Evolutionary conservation across 2,113 vertebrate species (phyloP).

Genomic region (Spheniscus mendiculus): DNA sequence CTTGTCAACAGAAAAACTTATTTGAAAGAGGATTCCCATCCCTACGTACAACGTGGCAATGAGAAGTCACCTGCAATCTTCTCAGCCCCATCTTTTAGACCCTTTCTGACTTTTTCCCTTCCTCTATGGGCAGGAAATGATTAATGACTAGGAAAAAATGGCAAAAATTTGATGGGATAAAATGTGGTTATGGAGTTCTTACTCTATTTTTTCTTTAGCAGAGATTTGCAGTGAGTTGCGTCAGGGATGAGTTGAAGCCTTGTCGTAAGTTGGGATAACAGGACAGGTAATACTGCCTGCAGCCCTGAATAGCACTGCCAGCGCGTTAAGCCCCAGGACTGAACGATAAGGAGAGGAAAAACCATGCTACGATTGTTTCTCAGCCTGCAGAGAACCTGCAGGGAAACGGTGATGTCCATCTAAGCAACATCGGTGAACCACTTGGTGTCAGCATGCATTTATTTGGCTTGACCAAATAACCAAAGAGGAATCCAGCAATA

Average conservation of each 20-base stretch:
- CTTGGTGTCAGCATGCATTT: not conserved
- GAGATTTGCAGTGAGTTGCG: not conserved
- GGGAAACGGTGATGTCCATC: not conserved
- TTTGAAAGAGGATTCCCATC: not conserved
- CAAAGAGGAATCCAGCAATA: not conserved
- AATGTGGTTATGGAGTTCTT: not conserved
- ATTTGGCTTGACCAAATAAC: not conserved
- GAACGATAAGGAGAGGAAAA: not conserved
- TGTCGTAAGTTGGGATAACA: not conserved
- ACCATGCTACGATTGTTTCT: fast-evolving
- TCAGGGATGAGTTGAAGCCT: not conserved
- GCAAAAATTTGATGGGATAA: not conserved
- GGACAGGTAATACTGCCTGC: not conserved
- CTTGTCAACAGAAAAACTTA: not conserved
- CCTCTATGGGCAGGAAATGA: not conserved
- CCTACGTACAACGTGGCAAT: not conserved
- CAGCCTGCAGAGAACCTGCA: not conserved
- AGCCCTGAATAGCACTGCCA: not conserved
- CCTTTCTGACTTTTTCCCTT: not conserved
- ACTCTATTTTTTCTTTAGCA: not conserved
- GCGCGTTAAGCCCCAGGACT: not conserved
- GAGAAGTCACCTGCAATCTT: not conserved
- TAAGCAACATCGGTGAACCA: not conserved
- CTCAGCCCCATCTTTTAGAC: not conserved
- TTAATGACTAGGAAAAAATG: not conserved